phyloP scores from a whole-genome alignment of 2,888 invertebrate genomes.

The Clostera curtula region DNA sequence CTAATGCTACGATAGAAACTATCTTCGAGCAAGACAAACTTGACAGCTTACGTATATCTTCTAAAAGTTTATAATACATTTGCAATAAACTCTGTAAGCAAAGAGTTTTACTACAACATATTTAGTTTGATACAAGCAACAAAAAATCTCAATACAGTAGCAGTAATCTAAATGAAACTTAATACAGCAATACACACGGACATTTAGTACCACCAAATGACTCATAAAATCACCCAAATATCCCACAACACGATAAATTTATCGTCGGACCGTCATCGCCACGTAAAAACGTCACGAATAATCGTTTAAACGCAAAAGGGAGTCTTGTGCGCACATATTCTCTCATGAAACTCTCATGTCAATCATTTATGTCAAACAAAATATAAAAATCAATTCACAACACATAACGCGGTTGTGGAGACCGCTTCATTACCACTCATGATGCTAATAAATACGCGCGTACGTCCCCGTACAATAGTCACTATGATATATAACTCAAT shows the following conservation, averaged over 20 bases:
- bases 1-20: too few species aligned
- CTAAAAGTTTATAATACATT: too few species aligned
- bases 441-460: conserved; percentile 48
- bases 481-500: conserved; percentile 47
- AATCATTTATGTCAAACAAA: conserved; percentile 74
- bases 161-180: conserved; percentile 37
- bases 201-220: conserved; percentile 63
- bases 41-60: too few species aligned
- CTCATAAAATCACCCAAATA: conserved; percentile 70
- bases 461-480: conserved; percentile 43
- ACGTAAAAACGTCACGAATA: conserved; percentile 49
- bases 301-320: conserved; percentile 28
- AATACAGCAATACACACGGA: conserved; percentile 44
- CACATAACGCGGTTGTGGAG: conserved; percentile 53
- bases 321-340: conserved; percentile 16
- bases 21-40: too few species aligned
- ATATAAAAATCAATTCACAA: conserved; percentile 70
- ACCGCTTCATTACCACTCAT: conserved; percentile 66
- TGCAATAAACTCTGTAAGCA: too few species aligned
- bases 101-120: too few species aligned
- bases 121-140: conserved; percentile 2
- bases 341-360: conserved; percentile 62
- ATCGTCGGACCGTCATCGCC: conserved; percentile 51
- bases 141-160: conserved; percentile 15
- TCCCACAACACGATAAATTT: conserved; percentile 65